A percentile compares a stretch with the other conserved stretches of the same genome.
phyloP scores from a whole-genome alignment of 2,888 invertebrate species.

The Anorthoa munda region DNA sequence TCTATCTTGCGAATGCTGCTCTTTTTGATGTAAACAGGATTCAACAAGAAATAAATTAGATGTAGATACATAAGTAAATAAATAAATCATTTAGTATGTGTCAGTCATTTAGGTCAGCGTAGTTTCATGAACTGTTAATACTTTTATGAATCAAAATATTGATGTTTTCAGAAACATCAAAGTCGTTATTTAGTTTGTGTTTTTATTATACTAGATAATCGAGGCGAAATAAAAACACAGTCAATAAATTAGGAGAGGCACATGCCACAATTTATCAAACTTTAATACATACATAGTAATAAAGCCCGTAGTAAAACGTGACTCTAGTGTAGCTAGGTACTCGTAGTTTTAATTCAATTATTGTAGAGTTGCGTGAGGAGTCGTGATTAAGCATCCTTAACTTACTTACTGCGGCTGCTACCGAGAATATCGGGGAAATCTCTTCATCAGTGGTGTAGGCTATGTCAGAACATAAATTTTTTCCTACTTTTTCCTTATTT shows the following conservation, averaged over 20 bases:
- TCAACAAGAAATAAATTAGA: constrained; percentile 18
- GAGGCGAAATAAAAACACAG: background rate
- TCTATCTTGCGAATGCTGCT: background rate
- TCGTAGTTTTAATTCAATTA: constrained; percentile 42
- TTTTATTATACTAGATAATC: constrained; percentile 7
- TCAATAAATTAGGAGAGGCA: too few relatives aligned
- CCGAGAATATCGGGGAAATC: constrained; percentile 31
- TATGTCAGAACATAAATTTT: constrained; percentile 16
- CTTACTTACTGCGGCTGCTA: constrained; percentile 31
- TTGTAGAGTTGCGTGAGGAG: constrained; percentile 53
- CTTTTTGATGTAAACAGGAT: constrained; percentile 32
- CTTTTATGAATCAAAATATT: constrained; percentile 41
- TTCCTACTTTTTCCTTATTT: constrained; percentile 25
- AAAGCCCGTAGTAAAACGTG: constrained; percentile 11
- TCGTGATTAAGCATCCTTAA: constrained; percentile 46
- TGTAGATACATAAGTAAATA: constrained; percentile 7
- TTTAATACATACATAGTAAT: background rate
- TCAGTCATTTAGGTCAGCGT: constrained; percentile 35
- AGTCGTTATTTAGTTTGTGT: constrained; percentile 8
- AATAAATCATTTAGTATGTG: constrained; percentile 17
- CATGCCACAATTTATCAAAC: background rate
- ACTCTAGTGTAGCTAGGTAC: constrained; percentile 12
- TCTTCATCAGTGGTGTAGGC: constrained; percentile 24
- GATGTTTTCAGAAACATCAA: constrained; percentile 20
- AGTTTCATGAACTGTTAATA: constrained; percentile 39